These are phyloP conservation scores for Galeruca laticollis DNA, from an alignment of 2,888 invertebrate species.

Conservation along the genomic window DNA sequence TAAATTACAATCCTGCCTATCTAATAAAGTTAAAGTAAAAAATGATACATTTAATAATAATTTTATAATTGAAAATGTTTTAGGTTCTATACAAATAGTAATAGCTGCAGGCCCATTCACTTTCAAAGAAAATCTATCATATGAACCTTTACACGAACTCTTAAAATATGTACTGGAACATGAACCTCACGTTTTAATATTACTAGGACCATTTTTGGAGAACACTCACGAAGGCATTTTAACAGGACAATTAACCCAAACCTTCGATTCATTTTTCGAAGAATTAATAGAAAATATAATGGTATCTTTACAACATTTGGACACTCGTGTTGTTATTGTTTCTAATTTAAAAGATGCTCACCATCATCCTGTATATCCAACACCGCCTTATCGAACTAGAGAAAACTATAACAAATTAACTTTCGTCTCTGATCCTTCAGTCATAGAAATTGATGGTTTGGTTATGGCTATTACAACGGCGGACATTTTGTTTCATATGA, in stretches of 20 bases:
- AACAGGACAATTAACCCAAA: conserved; percentile 73
- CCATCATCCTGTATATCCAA: conserved; percentile 85
- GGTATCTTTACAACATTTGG: conserved; percentile 69
- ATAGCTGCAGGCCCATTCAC: conserved; percentile 89
- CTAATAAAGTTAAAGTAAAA: background rate
- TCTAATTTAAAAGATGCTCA: conserved; percentile 84
- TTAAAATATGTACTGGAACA: conserved; percentile 74
- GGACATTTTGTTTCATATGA: conserved; percentile 86
- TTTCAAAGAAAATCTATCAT: conserved; percentile 79
- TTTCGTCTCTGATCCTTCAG: conserved; percentile 84
- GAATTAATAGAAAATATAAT: conserved; percentile 76
- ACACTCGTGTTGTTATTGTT: conserved; percentile 68
- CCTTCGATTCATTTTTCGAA: conserved; percentile 82
- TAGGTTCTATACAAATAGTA: conserved; percentile 72
- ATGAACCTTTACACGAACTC: conserved; percentile 86
- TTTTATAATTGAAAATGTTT: conserved; percentile 25
- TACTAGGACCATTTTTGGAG: conserved; percentile 90
- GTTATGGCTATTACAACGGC: conserved; percentile 84
- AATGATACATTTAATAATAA: background rate
- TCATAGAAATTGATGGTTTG: conserved; percentile 82
- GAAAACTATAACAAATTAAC: conserved; percentile 74
- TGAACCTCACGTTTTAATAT: conserved; percentile 83
- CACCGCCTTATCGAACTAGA: conserved; percentile 77
- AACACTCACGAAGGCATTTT: conserved; percentile 70
- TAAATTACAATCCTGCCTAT: background rate